These are phyloP conservation scores for Phoxinus phoxinus DNA, from an alignment of 2,113 vertebrate genomes.

Conservation along the genomic window DNA sequence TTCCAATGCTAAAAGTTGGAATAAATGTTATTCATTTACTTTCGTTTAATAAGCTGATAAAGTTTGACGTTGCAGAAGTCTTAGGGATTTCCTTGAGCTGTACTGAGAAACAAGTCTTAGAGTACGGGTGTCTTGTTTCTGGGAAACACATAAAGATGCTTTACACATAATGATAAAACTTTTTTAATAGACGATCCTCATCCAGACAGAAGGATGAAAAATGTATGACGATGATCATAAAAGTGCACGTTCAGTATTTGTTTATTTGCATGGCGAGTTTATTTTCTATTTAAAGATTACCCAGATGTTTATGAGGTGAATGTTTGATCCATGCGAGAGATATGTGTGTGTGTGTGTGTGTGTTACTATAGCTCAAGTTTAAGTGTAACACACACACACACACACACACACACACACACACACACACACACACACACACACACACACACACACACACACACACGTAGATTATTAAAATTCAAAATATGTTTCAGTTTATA, in stretches of 20 bases:
- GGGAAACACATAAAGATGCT: not conserved
- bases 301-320: not conserved
- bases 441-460: too few relatives aligned
- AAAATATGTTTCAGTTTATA: too few relatives aligned
- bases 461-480: too few relatives aligned
- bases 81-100: not conserved
- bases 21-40: constrained; percentile 15
- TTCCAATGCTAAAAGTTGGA: not conserved
- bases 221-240: not conserved
- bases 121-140: not conserved
- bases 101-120: not conserved
- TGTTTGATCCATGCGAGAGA: not conserved
- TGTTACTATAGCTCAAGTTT: not conserved
- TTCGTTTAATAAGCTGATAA: constrained; percentile 18
- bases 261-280: not conserved
- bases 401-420: too few relatives aligned
- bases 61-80: not conserved
- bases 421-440: too few relatives aligned
- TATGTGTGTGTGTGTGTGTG: not conserved
- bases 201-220: not conserved
- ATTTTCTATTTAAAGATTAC: constrained; percentile 6
- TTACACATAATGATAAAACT: not conserved
- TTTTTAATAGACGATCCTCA: not conserved
- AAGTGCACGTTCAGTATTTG: not conserved
- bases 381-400: too few relatives aligned